Evolutionary conservation across 2,113 vertebrate genomes (phyloP).

Genomic region (Alaudala cheleensis): DNA sequence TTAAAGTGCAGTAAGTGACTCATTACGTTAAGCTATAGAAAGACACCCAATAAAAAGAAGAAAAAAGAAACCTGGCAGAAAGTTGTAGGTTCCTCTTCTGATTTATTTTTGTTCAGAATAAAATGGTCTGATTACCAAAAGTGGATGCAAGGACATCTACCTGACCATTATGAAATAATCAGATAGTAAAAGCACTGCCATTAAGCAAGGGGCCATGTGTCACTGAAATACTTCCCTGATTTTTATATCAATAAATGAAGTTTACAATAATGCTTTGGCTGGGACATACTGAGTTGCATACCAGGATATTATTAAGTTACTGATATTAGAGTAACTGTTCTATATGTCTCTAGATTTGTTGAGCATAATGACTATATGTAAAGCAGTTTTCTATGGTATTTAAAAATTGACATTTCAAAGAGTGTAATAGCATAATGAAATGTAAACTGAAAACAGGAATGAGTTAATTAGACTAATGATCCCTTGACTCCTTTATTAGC

Average conservation of each 20-base stretch:
- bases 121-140: neutral
- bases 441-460: conserved; percentile 72
- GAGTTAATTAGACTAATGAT: conserved; percentile 76
- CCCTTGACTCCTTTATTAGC: conserved; percentile 74
- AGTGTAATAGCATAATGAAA: conserved; percentile 73
- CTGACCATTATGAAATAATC: neutral
- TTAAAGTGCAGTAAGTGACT: conserved; percentile 26
- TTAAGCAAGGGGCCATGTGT: neutral
- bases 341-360: conserved; percentile 22
- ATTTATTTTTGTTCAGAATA: neutral
- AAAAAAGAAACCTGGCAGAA: neutral
- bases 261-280: neutral
- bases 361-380: conserved; percentile 38
- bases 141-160: neutral
- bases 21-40: neutral
- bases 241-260: neutral
- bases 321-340: conserved; percentile 39
- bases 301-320: neutral
- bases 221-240: neutral
- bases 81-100: neutral
- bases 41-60: neutral
- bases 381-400: conserved; percentile 67
- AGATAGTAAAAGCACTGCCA: neutral
- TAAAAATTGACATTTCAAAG: conserved; percentile 69
- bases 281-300: neutral